phyloP scores from a whole-genome alignment of 2,113 vertebrate species.

The Mus pahari region DNA sequence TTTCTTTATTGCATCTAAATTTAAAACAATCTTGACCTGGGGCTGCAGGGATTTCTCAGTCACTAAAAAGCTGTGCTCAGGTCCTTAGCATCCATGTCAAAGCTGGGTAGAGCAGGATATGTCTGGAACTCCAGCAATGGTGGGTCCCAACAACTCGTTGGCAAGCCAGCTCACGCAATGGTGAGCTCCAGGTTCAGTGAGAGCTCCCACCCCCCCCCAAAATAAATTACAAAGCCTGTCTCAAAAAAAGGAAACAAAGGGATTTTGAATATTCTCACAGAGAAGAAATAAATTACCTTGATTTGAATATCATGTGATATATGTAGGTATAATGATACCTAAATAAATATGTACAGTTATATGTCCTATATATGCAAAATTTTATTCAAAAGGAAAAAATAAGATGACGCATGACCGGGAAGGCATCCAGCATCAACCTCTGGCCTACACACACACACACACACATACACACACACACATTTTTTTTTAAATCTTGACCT shows the following conservation, averaged over 20 bases:
- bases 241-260: background rate
- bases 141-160: background rate
- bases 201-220: no score
- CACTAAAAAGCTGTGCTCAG: background rate
- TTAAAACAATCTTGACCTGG: background rate
- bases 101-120: background rate
- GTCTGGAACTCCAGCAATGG: no score
- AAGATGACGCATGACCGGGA: background rate
- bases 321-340: background rate
- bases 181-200: background rate
- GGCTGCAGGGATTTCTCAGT: background rate
- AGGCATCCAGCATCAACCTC: background rate
- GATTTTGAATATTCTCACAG: background rate
- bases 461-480: background rate
- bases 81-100: background rate
- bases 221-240: background rate
- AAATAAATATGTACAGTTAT: background rate
- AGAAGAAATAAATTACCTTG: background rate
- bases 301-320: background rate
- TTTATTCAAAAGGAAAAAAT: background rate
- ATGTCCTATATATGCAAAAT: background rate
- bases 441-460: background rate
- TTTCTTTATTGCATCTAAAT: conserved; percentile 31
- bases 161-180: no score
- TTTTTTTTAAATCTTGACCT: background rate